Evolutionary conservation across 2,888 invertebrate species (phyloP), one percentile per base, ranked within the genome.

Genomic region (Macaria liturata): DNA sequence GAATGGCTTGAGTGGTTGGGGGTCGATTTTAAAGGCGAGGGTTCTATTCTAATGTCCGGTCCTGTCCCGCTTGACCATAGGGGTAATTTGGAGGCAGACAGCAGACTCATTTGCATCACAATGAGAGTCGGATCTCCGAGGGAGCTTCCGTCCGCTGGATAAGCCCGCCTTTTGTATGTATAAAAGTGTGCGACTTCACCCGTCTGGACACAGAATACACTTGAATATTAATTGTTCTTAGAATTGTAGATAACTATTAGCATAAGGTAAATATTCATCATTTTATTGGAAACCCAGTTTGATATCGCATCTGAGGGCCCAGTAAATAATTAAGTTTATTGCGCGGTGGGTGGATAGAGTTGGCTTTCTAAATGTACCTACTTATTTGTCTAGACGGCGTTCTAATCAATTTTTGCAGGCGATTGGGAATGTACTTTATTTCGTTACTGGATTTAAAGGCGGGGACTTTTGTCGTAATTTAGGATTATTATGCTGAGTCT

Each of bases 61-160:
- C 84, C 82, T 84, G 76, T 84, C 84, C 77, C 75, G 84, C 84
- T 88, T 90, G 91, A 88, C 91, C 90, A 87, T 84, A 86, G 84
- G 88, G 88, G 85, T 86, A 88, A 90, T 91, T 91, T 87, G 83
- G 81, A 91, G 83, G 90, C 91, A 91, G 91, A 91, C 91, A 88
- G 83, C 88, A 88, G 75, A 83, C 84, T 71, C 83, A 91, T 91
- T 91, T 91, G 89, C 91, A 91, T 91, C 75, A 91, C 87, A 91
- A 91, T 88, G 86, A 83, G 78, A 80, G 69, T 81, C 78, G 85
- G 83, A 86, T 86, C 85, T 83, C 71, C 68, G 76, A 73, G 73
- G 78, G 83, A 79, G 88, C 75, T 89, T 90, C 89, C 88, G 87
- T 81, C 75, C 77, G 62, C 68, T 74, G 88, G 88, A 86, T 86